Evolutionary conservation across 2,888 invertebrate species (phyloP), one percentile per base, ranked within the genome.

Genomic region (Drosophila prolongata): DNA sequence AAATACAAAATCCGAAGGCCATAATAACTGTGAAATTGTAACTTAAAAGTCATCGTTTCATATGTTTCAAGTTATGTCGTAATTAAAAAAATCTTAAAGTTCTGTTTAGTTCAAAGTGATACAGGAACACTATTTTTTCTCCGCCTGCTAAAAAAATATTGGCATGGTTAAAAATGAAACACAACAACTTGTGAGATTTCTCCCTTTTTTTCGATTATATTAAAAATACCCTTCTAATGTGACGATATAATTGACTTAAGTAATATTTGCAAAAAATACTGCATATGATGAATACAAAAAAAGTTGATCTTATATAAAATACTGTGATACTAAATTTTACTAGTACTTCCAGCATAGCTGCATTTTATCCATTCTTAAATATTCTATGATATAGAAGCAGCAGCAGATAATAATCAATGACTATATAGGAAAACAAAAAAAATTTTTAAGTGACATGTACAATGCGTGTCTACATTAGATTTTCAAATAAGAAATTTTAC

Each of bases 321-420:
- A 92, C 92, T 92, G 92, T 92, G 92, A 92, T 92, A 92, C 92
- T 91, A 92, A 91, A 91, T 91, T 92, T 92, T 91, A 92, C 92
- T 92, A 92, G 92, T 91, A 92, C 91, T 92, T 92, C 92, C 92
- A 92, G 92, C 92, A 91, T 91, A 92, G 92, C 92, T 92, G 92
- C 92, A 92, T 92, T 92, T 92, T 91, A 90, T 91, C 91, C 92
- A 92, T 92, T 92, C 92, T 92, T 90, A 90, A 91, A 91, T 92
- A 92, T 92, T 91, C 90, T 91, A 91, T 91, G 74, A 78, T 75
- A 66, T 59, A 59, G 37, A 24, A 67, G 55, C 59, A 57, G 57
- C 49, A 70, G 54, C 67, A 68, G 67, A 66, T 56, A 68, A 68
- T 53, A 70, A 59, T 40, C 53, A 55, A 49, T 56, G 52, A 64